Percentiles rank a stretch among this genome's conserved stretches.
These are phyloP conservation scores for Sardinella longiceps DNA, from an alignment of 2,797 vertebrate genomes.

Conservation along the genomic window DNA sequence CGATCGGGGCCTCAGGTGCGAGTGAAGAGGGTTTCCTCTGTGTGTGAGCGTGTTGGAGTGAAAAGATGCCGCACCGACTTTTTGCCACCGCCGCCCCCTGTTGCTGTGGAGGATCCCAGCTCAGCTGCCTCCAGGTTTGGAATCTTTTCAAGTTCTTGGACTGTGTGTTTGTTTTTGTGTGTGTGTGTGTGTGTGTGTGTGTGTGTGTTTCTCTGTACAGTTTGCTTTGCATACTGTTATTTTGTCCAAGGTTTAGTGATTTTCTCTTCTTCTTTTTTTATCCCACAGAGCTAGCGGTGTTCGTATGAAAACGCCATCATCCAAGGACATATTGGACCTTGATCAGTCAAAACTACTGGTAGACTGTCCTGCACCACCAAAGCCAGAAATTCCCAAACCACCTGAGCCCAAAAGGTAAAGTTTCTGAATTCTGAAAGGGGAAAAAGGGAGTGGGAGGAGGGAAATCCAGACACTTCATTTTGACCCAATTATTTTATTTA, in stretches of 20 bases:
- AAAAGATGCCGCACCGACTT: conserved; percentile 76
- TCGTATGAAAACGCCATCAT: conserved; percentile 81
- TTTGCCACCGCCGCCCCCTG: conserved; percentile 49
- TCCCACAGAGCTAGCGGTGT: conserved; percentile 71
- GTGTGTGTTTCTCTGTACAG: too few species aligned
- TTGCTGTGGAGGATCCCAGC: conserved; percentile 60
- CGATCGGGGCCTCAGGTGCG: conserved; percentile 67
- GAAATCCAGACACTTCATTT: too few species aligned
- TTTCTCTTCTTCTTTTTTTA: too few species aligned
- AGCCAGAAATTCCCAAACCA: conserved; percentile 60
- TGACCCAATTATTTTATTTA: too few species aligned
- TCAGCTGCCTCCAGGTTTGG: conserved; percentile 18
- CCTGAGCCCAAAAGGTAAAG: conserved; percentile 58
- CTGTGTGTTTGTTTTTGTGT: too few species aligned
- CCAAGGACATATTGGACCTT: conserved; percentile 75
- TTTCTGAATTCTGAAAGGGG: neutral
- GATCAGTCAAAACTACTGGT: conserved; percentile 60
- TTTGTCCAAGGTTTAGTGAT: too few species aligned
- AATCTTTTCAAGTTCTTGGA: too few species aligned
- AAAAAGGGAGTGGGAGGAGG: too few species aligned
- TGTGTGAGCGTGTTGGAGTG: conserved; percentile 68
- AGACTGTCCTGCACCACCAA: conserved; percentile 50
- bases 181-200: too few species aligned
- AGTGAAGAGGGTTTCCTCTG: conserved; percentile 77
- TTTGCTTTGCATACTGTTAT: too few species aligned